These are phyloP conservation scores for Actinopyga echinites DNA, from an alignment of 53 echinoderm and acorn worm genomes.

Conservation along the genomic window DNA sequence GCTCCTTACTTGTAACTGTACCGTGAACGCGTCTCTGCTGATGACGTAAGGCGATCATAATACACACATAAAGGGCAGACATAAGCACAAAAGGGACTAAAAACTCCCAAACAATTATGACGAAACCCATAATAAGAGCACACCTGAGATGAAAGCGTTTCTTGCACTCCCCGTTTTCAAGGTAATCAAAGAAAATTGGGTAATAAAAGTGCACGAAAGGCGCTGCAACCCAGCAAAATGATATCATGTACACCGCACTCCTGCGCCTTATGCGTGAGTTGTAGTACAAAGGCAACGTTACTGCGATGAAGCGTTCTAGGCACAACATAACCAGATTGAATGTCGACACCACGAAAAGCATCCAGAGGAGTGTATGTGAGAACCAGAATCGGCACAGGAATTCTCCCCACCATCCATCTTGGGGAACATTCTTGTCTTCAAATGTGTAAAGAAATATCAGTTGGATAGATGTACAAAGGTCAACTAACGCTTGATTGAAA, in stretches of 20 bases:
- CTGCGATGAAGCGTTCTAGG: conserved; percentile 64
- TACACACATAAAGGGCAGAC: conserved; percentile 60
- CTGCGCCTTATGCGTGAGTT: background rate
- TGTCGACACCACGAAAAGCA: conserved; percentile 58
- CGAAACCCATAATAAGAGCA: conserved; percentile 51
- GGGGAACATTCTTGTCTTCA: background rate
- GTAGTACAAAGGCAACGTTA: conserved; percentile 51
- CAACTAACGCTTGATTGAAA: conserved; percentile 65
- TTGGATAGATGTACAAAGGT: conserved; percentile 44
- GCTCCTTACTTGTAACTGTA: background rate
- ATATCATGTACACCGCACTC: conserved; percentile 40
- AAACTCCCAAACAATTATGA: conserved; percentile 68
- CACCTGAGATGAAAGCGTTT: conserved; percentile 20
- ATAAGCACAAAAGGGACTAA: conserved; percentile 66
- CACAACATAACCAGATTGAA: conserved; percentile 62
- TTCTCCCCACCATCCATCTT: conserved; percentile 38
- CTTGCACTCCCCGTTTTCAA: conserved; percentile 36
- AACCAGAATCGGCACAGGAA: conserved; percentile 67
- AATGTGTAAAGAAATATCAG: conserved; percentile 50
- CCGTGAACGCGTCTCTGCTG: conserved; percentile 55
- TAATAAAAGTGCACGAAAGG: conserved; percentile 62
- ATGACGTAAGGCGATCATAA: conserved; percentile 54
- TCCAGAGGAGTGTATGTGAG: conserved; percentile 61
- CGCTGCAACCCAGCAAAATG: conserved; percentile 56
- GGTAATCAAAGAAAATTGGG: conserved; percentile 58